Evolutionary conservation across 2,797 vertebrate species (phyloP).

Genomic region (Salmo trutta): DNA sequence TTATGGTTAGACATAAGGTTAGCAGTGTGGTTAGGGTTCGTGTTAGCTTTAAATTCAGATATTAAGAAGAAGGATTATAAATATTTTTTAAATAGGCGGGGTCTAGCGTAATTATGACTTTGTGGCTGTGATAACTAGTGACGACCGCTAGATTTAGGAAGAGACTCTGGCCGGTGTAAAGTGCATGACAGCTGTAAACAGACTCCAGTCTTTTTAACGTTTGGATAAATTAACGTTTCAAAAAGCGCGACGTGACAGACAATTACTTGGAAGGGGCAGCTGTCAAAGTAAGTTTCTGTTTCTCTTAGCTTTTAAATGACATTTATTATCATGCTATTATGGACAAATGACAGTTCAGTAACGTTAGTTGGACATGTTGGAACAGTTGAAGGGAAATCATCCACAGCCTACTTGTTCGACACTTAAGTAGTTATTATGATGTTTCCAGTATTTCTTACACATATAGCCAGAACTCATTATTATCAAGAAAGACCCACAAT

Average conservation of each 20-base stretch:
- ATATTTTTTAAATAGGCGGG: no score
- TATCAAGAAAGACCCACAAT: neutral
- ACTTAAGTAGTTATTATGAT: neutral
- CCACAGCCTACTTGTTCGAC: neutral
- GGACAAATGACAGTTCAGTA: neutral
- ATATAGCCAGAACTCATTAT: neutral
- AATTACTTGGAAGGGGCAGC: slow-evolving; percentile 20
- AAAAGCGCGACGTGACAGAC: neutral
- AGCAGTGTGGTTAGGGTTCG: no score
- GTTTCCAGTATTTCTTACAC: neutral
- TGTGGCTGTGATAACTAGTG: no score
- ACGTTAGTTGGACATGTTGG: neutral
- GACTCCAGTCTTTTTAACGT: slow-evolving; percentile 9
- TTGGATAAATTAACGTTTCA: slow-evolving; percentile 15
- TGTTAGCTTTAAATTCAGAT: no score
- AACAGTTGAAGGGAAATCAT: neutral
- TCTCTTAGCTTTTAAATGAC: neutral
- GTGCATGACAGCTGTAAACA: slow-evolving; percentile 58
- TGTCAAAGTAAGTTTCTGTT: neutral
- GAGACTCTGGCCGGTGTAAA: slow-evolving; percentile 29
- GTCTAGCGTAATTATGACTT: no score
- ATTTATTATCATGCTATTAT: neutral
- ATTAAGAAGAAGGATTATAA: no score
- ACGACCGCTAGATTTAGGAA: neutral
- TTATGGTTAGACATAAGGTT: no score